phyloP scores from a whole-genome alignment of 2,888 invertebrate species.

The Stenoptilia bipunctidactyla region DNA sequence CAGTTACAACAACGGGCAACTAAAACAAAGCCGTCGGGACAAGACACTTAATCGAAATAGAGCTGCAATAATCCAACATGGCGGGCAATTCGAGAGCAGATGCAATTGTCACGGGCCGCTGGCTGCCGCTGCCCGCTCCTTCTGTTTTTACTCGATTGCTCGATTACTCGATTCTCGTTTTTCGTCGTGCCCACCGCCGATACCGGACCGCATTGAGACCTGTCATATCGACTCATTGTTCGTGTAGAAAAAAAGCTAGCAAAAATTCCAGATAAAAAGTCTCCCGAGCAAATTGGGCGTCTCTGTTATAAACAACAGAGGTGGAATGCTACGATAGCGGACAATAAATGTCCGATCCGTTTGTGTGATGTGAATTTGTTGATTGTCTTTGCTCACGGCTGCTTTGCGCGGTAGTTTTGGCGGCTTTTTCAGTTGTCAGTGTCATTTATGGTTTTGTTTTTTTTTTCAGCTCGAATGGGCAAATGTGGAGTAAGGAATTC shows the following conservation, averaged over 20 bases:
- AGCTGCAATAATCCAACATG: slow-evolving; percentile 59
- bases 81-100: slow-evolving; percentile 50
- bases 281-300: slow-evolving; percentile 66
- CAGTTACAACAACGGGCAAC: slow-evolving; percentile 17
- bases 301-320: slow-evolving; percentile 67
- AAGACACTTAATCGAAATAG: slow-evolving; percentile 48
- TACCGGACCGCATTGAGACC: slow-evolving; percentile 51
- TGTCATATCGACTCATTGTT: slow-evolving; percentile 67
- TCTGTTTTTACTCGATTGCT: slow-evolving; percentile 61
- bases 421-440: slow-evolving; percentile 41
- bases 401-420: slow-evolving; percentile 51
- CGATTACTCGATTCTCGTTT: slow-evolving; percentile 60
- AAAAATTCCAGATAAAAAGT: slow-evolving; percentile 57
- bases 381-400: slow-evolving; percentile 55
- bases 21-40: slow-evolving; percentile 30
- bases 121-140: slow-evolving; percentile 38
- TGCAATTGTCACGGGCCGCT: slow-evolving; percentile 64
- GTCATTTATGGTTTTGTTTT: slow-evolving; percentile 19
- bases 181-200: slow-evolving; percentile 49
- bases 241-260: slow-evolving; percentile 48
- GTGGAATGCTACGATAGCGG: slow-evolving; percentile 64
- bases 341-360: slow-evolving; percentile 67
- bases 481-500: neutral
- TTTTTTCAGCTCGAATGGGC: slow-evolving; percentile 5
- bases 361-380: slow-evolving; percentile 55